Percentiles rank a stretch among this genome's conserved stretches.
phyloP scores from a whole-genome alignment of 1,140 invertebrate species.

The Brachionus asplanchnoidis region DNA sequence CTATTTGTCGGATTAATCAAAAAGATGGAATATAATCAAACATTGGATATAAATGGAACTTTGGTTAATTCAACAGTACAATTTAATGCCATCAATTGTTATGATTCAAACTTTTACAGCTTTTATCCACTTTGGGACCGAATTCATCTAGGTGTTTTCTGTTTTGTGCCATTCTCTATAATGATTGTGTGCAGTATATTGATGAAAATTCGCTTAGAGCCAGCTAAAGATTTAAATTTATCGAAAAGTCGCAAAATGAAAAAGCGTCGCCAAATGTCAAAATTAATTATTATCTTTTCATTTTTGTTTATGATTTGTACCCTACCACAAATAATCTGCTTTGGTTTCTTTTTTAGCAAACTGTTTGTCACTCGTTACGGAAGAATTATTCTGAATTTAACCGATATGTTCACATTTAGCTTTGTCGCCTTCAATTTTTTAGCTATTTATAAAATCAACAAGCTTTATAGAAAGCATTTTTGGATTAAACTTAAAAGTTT shows the following conservation, averaged over 20 bases:
- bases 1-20: background rate
- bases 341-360: conserved; percentile 10
- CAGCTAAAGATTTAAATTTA: background rate
- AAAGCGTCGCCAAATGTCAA: background rate
- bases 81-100: background rate
- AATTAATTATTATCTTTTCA: conserved; percentile 5
- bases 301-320: conserved; percentile 2
- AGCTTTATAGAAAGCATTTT: background rate
- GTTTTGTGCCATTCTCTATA: background rate
- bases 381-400: background rate
- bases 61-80: background rate
- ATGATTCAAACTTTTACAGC: background rate
- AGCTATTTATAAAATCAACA: background rate
- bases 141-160: background rate
- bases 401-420: background rate
- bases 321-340: background rate
- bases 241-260: background rate
- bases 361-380: background rate
- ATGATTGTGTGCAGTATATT: conserved; percentile 30
- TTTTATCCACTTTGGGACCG: conserved; percentile 31
- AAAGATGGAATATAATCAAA: background rate
- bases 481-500: background rate
- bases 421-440: conserved; percentile 17
- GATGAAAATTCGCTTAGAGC: background rate
- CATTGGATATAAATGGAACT: background rate